Evolutionary conservation across 2,888 invertebrate species (phyloP), one percentile per base, ranked within the genome.

Genomic region (Melipona beecheii): DNA sequence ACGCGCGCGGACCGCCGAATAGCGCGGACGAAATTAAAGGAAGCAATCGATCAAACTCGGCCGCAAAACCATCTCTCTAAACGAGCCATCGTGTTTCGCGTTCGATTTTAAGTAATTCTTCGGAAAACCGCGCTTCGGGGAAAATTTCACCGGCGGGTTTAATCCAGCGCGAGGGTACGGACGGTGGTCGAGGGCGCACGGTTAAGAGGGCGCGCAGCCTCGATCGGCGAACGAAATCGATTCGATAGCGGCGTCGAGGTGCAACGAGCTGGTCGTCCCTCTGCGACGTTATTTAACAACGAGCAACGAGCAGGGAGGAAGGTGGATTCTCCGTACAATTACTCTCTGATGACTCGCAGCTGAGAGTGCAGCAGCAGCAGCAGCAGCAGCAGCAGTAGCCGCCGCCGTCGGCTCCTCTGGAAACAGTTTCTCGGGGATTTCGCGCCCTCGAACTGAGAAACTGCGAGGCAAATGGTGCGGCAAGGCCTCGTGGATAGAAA

Each of bases 321-420:
- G 21, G 15, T 15, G 52, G 65, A 71, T 50, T 71, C 75, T 43
- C 43, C 82, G 76, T 77, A 70, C 87, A 84, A 88, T 88, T 84
- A 75, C 83, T 80, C 65, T 82, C 85, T 75, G 82, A 88, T 83
- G 85, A 88, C 79, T 77, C 65, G 83, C 77, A 79, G 75, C 77
- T 78, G 79, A 73, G 85, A 84, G 81, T 81, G 84, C 84, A 78
- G 75, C 24, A 54, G 69, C 82, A 80, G 75, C 36, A 36, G 36
- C 36, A 36, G 36, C 31, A 6, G 36, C 36, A 0, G 36, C 36
- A 0, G n/a, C n/a, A n/a, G n/a, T n/a, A n/a, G n/a, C 9, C 36
- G 36, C 43, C 43, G 9, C 36, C 49, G 70, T 70, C 77, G 36
- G 82, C 82, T 78, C 73, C 64, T 43, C 69, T 56, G 87, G 66